phyloP scores from a whole-genome alignment of 2,797 vertebrate genomes.

The Chiroxiphia lanceolata region DNA sequence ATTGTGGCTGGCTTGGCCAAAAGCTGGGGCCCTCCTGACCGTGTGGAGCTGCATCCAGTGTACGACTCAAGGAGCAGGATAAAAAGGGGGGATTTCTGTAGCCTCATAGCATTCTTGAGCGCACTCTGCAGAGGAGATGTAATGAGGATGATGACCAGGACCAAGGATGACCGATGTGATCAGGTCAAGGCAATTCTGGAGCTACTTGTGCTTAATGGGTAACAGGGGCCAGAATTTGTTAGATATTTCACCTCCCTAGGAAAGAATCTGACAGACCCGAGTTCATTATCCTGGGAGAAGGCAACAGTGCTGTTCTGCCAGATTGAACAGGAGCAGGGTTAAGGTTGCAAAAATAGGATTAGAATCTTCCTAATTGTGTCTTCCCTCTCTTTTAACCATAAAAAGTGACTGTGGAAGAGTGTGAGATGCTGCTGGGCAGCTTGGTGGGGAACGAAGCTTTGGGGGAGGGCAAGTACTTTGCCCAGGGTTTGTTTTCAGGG shows the following conservation, averaged over 20 bases:
- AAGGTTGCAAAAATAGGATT: background rate
- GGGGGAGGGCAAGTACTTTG: background rate
- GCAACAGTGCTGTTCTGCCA: background rate
- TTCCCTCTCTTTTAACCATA: background rate
- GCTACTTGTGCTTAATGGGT: background rate
- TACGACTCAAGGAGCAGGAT: rapidly evolving
- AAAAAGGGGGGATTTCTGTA: background rate
- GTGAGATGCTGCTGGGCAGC: background rate
- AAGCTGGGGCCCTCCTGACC: background rate
- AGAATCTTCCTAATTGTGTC: background rate
- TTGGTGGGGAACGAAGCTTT: background rate
- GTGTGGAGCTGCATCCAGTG: rapidly evolving
- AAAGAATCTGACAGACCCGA: background rate
- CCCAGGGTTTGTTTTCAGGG: background rate
- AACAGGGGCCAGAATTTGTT: background rate
- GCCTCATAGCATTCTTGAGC: rapidly evolving
- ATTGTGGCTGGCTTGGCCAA: rapidly evolving
- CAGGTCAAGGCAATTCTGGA: background rate
- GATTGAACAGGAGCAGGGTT: background rate
- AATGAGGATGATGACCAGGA: background rate
- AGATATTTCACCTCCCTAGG: background rate
- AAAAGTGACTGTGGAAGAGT: background rate
- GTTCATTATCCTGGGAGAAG: background rate
- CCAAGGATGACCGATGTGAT: background rate
- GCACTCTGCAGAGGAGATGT: background rate